Conservation (phyloP, 2,797 vertebrate species). For the Eulemur mongoz region DNA sequence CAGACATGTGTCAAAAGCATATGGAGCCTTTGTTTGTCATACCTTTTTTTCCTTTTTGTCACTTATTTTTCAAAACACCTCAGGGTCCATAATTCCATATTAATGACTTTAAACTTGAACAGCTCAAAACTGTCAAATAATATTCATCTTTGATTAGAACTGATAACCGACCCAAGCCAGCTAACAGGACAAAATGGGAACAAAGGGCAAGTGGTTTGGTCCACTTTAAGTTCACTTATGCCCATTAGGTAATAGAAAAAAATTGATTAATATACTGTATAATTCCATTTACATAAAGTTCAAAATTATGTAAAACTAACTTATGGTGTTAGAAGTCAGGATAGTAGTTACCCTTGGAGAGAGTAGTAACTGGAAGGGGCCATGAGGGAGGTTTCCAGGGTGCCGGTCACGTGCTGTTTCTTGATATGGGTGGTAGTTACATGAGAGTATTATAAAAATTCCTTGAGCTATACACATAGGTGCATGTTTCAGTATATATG, state of each 20-base stretch:
- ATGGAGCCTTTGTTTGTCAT: slow-evolving; percentile 37
- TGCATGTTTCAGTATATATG: slow-evolving; percentile 18
- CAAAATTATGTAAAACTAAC: slow-evolving; percentile 41
- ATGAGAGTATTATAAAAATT: slow-evolving; percentile 23
- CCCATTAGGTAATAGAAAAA: slow-evolving; percentile 42
- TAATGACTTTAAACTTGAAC: slow-evolving; percentile 57
- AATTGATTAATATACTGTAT: neutral
- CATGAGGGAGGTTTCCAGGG: neutral
- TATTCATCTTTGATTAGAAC: slow-evolving; percentile 33
- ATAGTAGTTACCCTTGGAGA: neutral
- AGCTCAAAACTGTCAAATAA: slow-evolving; percentile 47
- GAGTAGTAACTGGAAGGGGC: neutral
- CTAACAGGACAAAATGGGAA: slow-evolving; percentile 47
- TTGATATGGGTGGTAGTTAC: slow-evolving; percentile 28
- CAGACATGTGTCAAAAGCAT: slow-evolving; percentile 52
- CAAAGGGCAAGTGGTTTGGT: slow-evolving; percentile 24
- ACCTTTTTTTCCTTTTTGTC: slow-evolving; percentile 23
- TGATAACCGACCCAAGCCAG: slow-evolving; percentile 35
- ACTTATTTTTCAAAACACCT: slow-evolving; percentile 45
- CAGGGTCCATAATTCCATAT: slow-evolving; percentile 37
- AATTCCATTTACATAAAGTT: slow-evolving; percentile 26
- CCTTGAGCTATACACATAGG: neutral
- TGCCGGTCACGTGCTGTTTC: neutral
- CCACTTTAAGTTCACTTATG: slow-evolving; percentile 9
- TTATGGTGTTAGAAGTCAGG: slow-evolving; percentile 8